Conservation (phyloP, 2,797 vertebrate species). For the Notamacropus eugenii region DNA sequence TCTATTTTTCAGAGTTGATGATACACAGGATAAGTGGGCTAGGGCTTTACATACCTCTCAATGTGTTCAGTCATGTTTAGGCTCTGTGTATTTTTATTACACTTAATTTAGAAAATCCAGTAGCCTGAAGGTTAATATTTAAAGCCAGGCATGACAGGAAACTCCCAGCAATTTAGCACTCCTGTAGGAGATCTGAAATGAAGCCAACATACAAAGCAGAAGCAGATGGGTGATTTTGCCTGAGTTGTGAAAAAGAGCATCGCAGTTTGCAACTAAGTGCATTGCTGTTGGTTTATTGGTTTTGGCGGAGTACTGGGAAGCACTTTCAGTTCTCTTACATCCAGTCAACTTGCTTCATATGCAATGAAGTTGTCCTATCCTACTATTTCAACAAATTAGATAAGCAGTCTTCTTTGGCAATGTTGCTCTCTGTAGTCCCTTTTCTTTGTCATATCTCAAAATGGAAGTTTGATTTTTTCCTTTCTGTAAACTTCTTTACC, state of each 20-base stretch:
- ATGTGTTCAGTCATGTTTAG: not conserved
- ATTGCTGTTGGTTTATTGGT: not conserved
- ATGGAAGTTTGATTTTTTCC: constrained; percentile 14
- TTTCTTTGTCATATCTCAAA: constrained; percentile 24
- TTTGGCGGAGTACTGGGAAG: not conserved
- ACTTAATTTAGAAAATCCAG: constrained; percentile 47
- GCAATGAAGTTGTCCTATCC: not conserved
- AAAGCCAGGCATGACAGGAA: constrained; percentile 32
- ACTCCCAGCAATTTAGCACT: constrained; percentile 48
- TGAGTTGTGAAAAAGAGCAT: constrained; percentile 10
- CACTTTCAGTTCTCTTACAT: not conserved
- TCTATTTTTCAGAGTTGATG: not conserved
- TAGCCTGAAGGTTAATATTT: constrained; percentile 53
- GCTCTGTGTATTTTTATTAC: constrained; percentile 35
- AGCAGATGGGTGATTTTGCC: constrained; percentile 58
- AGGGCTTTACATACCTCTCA: not conserved
- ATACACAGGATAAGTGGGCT: not conserved
- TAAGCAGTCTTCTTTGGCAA: constrained; percentile 5
- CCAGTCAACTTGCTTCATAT: not conserved
- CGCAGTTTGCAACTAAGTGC: constrained; percentile 7
- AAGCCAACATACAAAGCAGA: constrained; percentile 54
- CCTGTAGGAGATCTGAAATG: constrained; percentile 14
- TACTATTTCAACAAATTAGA: not conserved
- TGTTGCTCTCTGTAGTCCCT: not conserved
- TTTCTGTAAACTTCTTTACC: not conserved